phyloP scores from a whole-genome alignment of 2,797 vertebrate genomes.

The Brachymystax lenok region DNA sequence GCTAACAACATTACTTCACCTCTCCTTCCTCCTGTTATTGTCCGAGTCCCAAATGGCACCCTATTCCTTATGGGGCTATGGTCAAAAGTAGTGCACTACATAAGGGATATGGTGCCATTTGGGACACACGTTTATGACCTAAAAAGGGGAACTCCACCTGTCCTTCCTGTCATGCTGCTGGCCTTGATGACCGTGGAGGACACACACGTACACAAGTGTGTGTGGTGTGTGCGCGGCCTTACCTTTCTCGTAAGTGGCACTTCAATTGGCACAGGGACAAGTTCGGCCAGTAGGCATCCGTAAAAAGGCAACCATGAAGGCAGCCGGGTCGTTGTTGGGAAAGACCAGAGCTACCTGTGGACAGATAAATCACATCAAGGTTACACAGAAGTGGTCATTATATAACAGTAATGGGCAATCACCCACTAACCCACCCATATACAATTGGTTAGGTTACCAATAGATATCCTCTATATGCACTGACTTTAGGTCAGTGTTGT shows the following conservation, averaged over 20 bases:
- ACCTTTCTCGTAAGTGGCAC: slow-evolving; percentile 96
- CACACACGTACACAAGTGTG: neutral
- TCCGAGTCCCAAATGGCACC: too few relatives aligned
- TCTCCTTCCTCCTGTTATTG: too few relatives aligned
- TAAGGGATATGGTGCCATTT: too few relatives aligned
- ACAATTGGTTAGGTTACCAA: too few relatives aligned
- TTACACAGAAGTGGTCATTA: neutral
- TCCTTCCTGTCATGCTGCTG: too few relatives aligned
- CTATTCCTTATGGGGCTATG: neutral
- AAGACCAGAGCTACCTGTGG: slow-evolving; percentile 95
- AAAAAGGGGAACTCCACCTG: too few relatives aligned
- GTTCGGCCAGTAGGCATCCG: slow-evolving; percentile 94
- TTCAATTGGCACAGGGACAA: slow-evolving; percentile 97
- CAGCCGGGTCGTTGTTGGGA: slow-evolving; percentile 97
- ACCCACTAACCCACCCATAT: too few relatives aligned
- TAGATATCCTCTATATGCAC: too few relatives aligned
- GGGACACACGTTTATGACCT: too few relatives aligned
- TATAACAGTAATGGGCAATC: neutral
- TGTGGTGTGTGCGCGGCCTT: too few relatives aligned
- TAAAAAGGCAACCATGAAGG: slow-evolving; percentile 99
- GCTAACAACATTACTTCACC: neutral
- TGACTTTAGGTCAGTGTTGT: neutral
- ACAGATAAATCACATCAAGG: neutral
- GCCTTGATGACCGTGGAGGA: neutral
- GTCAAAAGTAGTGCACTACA: too few relatives aligned